phyloP scores from a whole-genome alignment of 2,113 vertebrate genomes.

The Lagopus leucura region DNA sequence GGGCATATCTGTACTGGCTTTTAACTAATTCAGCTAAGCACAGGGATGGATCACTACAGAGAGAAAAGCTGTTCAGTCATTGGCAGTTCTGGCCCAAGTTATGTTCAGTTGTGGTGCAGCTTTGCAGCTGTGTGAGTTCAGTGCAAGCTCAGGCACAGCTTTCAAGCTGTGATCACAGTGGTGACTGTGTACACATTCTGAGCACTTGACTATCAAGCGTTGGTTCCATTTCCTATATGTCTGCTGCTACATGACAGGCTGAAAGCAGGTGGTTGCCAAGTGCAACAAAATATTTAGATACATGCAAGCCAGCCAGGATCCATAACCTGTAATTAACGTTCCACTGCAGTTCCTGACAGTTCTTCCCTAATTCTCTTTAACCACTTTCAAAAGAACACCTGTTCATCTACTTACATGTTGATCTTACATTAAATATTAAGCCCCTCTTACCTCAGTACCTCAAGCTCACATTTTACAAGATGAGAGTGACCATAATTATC shows the following conservation, averaged over 20 bases:
- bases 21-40: not conserved
- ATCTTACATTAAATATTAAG: not conserved
- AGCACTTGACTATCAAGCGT: not conserved
- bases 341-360: not conserved
- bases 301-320: conserved; percentile 42
- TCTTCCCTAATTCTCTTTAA: not conserved
- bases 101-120: not conserved
- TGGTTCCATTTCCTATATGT: not conserved
- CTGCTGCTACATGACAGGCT: not conserved
- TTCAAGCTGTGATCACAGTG: not conserved
- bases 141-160: fast-evolving
- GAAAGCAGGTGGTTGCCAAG: conserved; percentile 7
- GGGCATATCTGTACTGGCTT: not conserved
- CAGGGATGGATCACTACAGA: not conserved
- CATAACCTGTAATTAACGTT: conserved; percentile 45
- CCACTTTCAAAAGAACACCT: not conserved
- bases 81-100: not conserved
- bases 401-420: not conserved
- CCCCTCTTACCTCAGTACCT: not conserved
- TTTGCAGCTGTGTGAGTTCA: too few species aligned
- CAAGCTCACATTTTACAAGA: not conserved
- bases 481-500: not conserved
- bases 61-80: not conserved
- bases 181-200: fast-evolving
- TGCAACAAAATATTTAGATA: not conserved